A percentile compares a stretch with the other conserved stretches of the same genome.
Conservation (phyloP, 1,140 invertebrate species). For the Aphaenogaster ashmeadi region DNA sequence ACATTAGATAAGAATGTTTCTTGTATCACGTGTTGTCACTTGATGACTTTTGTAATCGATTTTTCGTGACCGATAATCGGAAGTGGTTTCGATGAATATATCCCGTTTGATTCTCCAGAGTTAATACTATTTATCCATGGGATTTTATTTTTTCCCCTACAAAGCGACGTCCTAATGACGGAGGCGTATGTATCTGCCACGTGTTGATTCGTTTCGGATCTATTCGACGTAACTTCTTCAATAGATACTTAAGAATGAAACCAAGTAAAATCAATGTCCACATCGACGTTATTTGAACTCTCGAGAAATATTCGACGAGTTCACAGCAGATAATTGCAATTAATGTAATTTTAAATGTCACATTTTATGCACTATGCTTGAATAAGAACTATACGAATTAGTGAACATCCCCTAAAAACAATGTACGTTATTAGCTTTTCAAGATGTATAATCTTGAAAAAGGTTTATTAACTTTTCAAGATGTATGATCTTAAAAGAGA, state of each 20-base stretch:
- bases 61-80: background rate
- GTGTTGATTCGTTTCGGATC: conserved; percentile 39
- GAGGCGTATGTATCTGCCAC: conserved; percentile 1
- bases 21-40: background rate
- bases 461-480: background rate
- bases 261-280: conserved; percentile 76
- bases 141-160: conserved; percentile 62
- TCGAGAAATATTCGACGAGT: background rate
- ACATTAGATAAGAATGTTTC: conserved; percentile 46
- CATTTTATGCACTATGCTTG: background rate
- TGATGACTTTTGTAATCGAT: background rate
- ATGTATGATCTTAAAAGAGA: background rate
- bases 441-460: background rate
- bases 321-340: background rate
- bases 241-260: conserved; percentile 73
- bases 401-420: conserved; percentile 4
- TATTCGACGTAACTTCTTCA: conserved; percentile 70
- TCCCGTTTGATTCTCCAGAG: background rate
- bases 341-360: background rate
- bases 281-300: conserved; percentile 63
- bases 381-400: background rate
- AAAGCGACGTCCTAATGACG: conserved; percentile 34
- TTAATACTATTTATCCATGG: conserved; percentile 60
- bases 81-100: background rate
- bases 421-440: background rate